phyloP scores from a whole-genome alignment of 1,140 invertebrate genomes.

The Cryptotermes secundus region DNA sequence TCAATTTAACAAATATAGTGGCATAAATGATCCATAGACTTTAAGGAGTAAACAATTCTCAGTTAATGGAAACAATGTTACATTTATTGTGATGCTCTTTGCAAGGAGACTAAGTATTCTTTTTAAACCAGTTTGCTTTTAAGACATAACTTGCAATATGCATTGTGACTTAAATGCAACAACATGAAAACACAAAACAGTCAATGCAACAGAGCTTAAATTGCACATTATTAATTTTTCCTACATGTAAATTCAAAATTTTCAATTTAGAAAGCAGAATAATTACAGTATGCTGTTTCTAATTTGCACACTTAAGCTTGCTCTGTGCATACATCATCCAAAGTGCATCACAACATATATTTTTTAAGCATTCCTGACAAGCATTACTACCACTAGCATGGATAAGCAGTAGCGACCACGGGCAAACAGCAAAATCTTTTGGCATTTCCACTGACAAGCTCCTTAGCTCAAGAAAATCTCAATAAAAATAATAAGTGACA shows the following conservation, averaged over 20 bases:
- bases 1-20: not conserved
- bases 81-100: not conserved
- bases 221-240: not conserved
- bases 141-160: not conserved
- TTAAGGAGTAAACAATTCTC: not conserved
- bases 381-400: constrained; percentile 28
- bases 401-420: constrained; percentile 38
- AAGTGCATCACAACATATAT: constrained; percentile 12
- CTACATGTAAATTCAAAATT: not conserved
- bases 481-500: not conserved
- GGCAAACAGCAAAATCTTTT: constrained; percentile 35
- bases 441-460: not conserved
- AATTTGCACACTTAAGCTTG: not conserved
- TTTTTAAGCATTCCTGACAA: constrained; percentile 9
- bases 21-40: not conserved
- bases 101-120: not conserved
- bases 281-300: not conserved
- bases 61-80: not conserved
- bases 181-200: not conserved
- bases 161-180: not conserved
- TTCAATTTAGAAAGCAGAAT: not conserved
- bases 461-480: not conserved
- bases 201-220: not conserved
- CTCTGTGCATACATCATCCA: not conserved
- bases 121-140: not conserved